These are phyloP conservation scores for Rhopalosiphum maidis DNA, from an alignment of 1,140 invertebrate genomes.

Conservation along the genomic window DNA sequence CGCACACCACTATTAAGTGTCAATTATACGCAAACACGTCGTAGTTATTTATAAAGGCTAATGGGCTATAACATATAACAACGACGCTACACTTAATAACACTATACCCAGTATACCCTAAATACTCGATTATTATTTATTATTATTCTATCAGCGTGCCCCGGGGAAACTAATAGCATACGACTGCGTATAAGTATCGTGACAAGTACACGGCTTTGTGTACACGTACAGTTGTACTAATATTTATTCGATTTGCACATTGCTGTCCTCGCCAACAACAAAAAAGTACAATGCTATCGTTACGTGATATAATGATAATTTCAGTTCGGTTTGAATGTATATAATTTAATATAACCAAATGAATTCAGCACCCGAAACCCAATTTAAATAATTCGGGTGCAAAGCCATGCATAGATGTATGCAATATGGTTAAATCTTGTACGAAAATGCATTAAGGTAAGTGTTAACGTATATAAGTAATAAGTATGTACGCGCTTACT, in stretches of 20 bases:
- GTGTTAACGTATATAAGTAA: too few relatives aligned
- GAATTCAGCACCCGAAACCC: too few relatives aligned
- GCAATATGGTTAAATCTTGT: background rate
- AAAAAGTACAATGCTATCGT: background rate
- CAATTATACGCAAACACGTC: background rate
- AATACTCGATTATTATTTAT: conserved; percentile 16
- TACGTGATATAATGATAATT: background rate
- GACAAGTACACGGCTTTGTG: background rate
- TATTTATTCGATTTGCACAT: conserved; percentile 19
- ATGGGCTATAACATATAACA: background rate
- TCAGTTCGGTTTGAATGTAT: background rate
- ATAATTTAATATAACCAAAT: background rate
- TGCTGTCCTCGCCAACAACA: too few relatives aligned
- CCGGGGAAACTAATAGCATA: background rate
- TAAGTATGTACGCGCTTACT: background rate
- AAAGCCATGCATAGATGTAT: too few relatives aligned
- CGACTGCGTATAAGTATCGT: background rate
- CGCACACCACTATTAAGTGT: background rate
- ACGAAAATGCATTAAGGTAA: background rate
- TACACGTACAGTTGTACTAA: background rate
- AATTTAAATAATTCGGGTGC: too few relatives aligned
- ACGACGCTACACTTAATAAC: background rate
- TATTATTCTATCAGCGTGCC: background rate
- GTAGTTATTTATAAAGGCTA: background rate
- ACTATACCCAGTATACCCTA: background rate